phyloP scores from a whole-genome alignment of 2,888 invertebrate genomes.

The Heteromurus nitidus region DNA sequence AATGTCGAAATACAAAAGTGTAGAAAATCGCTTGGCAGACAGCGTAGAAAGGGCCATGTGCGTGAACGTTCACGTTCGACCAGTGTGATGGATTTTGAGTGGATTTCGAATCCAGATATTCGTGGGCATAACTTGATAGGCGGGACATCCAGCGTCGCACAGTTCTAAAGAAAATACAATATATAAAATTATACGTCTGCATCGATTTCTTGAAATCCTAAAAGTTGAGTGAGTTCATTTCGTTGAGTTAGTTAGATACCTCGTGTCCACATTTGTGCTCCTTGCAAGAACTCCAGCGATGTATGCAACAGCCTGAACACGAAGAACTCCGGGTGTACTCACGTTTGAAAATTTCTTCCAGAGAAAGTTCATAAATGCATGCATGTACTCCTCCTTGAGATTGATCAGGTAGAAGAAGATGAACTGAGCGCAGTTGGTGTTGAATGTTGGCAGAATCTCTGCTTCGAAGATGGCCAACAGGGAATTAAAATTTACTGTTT shows the following conservation, averaged over 20 bases:
- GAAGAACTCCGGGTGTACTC: constrained; percentile 80
- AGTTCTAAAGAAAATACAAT: constrained; percentile 77
- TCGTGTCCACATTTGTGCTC: constrained; percentile 80
- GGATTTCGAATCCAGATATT: constrained; percentile 83
- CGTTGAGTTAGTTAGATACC: constrained; percentile 78
- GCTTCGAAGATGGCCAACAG: constrained; percentile 85
- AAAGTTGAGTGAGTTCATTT: not conserved
- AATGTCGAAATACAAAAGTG: constrained; percentile 89
- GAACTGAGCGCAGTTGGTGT: constrained; percentile 87
- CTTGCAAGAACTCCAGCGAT: constrained; percentile 85
- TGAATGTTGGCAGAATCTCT: constrained; percentile 88
- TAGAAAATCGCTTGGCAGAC: constrained; percentile 96
- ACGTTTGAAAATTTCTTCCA: constrained; percentile 85
- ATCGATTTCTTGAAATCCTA: constrained; percentile 55
- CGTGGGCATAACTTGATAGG: constrained; percentile 89
- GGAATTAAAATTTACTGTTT: constrained; percentile 80
- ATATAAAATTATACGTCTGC: not conserved
- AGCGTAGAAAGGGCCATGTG: constrained; percentile 92
- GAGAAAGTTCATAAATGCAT: constrained; percentile 82
- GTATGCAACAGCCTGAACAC: constrained; percentile 85
- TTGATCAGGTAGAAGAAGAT: constrained; percentile 85
- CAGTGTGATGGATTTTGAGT: constrained; percentile 79
- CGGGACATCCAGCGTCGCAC: constrained; percentile 82
- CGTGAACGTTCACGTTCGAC: constrained; percentile 80
- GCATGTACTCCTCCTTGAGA: constrained; percentile 79